These are phyloP conservation scores for Schizaphis graminum DNA, from an alignment of 2,888 invertebrate species.

Conservation along the genomic window DNA sequence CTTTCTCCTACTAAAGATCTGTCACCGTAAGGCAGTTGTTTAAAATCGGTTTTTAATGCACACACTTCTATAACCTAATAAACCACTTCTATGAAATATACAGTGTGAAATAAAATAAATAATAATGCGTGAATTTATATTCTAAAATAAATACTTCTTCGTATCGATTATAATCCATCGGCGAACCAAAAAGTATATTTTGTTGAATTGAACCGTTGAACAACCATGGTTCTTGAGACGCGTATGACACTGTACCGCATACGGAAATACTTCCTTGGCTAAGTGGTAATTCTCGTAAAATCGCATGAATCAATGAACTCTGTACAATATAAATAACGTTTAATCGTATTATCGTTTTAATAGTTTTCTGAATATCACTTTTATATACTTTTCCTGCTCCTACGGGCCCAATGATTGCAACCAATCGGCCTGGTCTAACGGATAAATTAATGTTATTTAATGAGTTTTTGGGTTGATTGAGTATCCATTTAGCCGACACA, in stretches of 20 bases:
- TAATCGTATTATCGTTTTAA: too few species aligned
- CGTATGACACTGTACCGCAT: neutral
- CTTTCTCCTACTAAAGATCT: constrained; percentile 86
- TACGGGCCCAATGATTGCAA: too few species aligned
- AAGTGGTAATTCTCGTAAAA: neutral
- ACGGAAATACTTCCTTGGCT: neutral
- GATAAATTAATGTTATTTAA: too few species aligned
- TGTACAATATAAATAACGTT: neutral
- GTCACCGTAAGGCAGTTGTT: constrained; percentile 72
- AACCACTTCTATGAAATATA: neutral
- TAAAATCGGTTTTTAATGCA: constrained; percentile 81
- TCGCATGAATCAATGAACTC: neutral
- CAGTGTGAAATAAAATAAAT: too few species aligned
- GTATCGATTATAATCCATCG: neutral
- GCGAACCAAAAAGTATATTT: neutral
- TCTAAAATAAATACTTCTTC: neutral
- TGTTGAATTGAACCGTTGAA: neutral
- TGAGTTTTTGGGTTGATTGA: too few species aligned
- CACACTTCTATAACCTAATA: constrained; percentile 71
- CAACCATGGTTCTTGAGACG: neutral
- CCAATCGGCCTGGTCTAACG: too few species aligned
- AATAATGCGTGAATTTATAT: neutral
- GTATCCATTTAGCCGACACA: too few species aligned
- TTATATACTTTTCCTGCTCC: too few species aligned
- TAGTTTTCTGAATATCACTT: too few species aligned